These are phyloP conservation scores for Perca fluviatilis DNA, from an alignment of 2,113 vertebrate genomes.

Conservation along the genomic window DNA sequence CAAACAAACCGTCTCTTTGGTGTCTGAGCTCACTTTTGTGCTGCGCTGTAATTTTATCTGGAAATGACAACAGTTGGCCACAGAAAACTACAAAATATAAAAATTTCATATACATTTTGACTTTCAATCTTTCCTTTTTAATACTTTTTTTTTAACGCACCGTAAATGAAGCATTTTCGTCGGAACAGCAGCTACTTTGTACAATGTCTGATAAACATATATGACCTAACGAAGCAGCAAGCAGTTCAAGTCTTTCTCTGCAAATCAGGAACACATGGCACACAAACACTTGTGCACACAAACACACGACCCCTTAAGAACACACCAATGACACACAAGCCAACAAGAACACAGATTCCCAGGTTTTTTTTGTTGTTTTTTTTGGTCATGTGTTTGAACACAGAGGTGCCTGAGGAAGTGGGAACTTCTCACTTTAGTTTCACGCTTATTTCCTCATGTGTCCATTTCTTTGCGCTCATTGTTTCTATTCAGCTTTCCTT, in stretches of 20 bases:
- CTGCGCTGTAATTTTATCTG: not conserved
- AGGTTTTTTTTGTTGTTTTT: slow-evolving; percentile 21
- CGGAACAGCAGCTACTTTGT: slow-evolving; percentile 69
- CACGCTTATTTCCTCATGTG: not conserved
- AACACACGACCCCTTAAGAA: slow-evolving; percentile 35
- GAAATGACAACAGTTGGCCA: not conserved
- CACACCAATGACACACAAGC: slow-evolving; percentile 49
- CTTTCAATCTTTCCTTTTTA: not conserved
- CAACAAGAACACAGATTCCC: slow-evolving; percentile 31
- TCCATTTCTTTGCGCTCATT: not conserved
- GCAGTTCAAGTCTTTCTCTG: slow-evolving; percentile 73
- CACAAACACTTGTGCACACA: slow-evolving; percentile 6
- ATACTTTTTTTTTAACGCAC: not conserved
- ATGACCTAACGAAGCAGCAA: slow-evolving; percentile 79
- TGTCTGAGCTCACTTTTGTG: not conserved
- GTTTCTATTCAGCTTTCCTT: not conserved
- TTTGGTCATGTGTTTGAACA: slow-evolving; percentile 36
- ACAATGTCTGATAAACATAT: slow-evolving; percentile 77
- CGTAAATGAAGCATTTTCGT: slow-evolving; percentile 24
- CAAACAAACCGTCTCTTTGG: not conserved
- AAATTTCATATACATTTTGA: not conserved
- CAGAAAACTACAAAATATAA: not conserved
- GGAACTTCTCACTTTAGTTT: slow-evolving; percentile 41
- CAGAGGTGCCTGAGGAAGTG: slow-evolving; percentile 44
- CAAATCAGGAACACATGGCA: slow-evolving; percentile 82